phyloP scores from a whole-genome alignment of 2,888 invertebrate genomes.

The Teinopalpus imperialis region DNA sequence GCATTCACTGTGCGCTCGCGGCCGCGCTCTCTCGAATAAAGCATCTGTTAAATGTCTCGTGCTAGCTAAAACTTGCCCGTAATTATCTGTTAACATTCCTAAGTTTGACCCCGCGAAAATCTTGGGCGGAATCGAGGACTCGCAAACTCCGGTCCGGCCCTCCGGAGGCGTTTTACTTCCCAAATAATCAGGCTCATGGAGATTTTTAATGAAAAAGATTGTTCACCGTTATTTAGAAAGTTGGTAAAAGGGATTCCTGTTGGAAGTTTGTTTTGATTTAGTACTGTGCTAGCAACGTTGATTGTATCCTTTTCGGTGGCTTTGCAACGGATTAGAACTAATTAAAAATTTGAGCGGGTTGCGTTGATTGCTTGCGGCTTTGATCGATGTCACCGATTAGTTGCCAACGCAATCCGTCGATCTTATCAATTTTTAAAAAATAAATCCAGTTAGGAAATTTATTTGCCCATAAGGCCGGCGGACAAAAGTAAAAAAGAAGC shows the following conservation, averaged over 20 bases:
- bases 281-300: conserved; percentile 62
- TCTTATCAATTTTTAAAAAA: conserved; percentile 12
- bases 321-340: conserved; percentile 67
- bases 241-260: conserved; percentile 73
- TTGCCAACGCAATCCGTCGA: not conserved
- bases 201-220: conserved; percentile 81
- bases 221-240: conserved; percentile 78
- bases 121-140: conserved; percentile 62
- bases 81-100: conserved; percentile 82
- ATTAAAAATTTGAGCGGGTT: conserved; percentile 53
- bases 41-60: conserved; percentile 82
- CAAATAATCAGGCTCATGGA: conserved; percentile 77
- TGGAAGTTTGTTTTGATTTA: conserved; percentile 79
- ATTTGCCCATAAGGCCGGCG: conserved; percentile 9
- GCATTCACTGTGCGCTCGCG: conserved; percentile 78
- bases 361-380: conserved; percentile 31
- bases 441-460: conserved; percentile 7
- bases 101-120: conserved; percentile 80
- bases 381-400: conserved; percentile 24
- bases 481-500: conserved; percentile 15
- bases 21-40: conserved; percentile 75
- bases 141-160: conserved; percentile 56
- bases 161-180: conserved; percentile 77
- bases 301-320: conserved; percentile 70
- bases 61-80: conserved; percentile 77